phyloP scores from a whole-genome alignment of 2,888 invertebrate species.

The Nephrotoma appendiculata region DNA sequence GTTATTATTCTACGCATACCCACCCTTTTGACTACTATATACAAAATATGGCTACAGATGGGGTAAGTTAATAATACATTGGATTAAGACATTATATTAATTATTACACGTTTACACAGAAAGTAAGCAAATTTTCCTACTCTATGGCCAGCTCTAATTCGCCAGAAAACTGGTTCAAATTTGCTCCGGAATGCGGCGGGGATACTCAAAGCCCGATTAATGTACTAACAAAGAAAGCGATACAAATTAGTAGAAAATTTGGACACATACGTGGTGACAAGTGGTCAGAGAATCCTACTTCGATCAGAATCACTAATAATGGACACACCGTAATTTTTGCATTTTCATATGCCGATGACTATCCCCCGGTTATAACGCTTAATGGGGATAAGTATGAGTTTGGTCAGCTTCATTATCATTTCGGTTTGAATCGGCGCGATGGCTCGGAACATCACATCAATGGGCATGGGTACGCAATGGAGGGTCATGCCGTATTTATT shows the following conservation, averaged over 20 bases:
- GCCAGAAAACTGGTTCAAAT: background rate
- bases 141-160: background rate
- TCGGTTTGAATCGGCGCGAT: background rate
- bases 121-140: background rate
- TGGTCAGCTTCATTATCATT: background rate
- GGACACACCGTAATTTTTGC: background rate
- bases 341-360: background rate
- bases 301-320: background rate
- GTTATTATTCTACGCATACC: background rate
- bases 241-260: background rate
- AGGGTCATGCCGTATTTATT: background rate
- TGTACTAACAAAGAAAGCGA: background rate
- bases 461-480: background rate
- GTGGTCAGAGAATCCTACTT: background rate
- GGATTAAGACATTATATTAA: background rate
- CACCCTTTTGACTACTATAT: background rate
- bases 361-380: background rate
- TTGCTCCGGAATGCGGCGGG: background rate
- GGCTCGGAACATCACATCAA: background rate
- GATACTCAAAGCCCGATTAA: background rate
- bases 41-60: background rate
- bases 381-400: background rate
- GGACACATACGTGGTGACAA: background rate
- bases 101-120: background rate
- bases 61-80: background rate